Percentiles rank a stretch among this genome's conserved stretches.
These are phyloP conservation scores for Cheirogaleus major DNA, from an alignment of 2,797 vertebrate genomes.

Conservation along the genomic window DNA sequence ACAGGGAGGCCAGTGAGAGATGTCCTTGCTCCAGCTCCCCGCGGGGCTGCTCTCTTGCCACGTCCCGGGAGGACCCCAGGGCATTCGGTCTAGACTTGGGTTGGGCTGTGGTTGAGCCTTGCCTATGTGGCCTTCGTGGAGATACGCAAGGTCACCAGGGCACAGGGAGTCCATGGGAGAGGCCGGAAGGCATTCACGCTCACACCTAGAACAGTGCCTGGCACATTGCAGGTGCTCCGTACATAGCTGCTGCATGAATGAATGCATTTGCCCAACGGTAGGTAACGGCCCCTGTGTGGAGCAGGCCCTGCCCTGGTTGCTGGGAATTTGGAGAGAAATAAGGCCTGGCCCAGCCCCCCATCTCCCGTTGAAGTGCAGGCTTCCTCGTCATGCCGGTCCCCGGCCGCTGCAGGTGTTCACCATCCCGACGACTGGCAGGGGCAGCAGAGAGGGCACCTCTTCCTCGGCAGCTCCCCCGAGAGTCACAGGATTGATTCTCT, in stretches of 20 bases:
- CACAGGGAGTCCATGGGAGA: neutral
- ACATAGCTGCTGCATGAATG: neutral
- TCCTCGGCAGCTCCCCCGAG: neutral
- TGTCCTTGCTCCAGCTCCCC: neutral
- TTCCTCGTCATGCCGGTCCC: neutral
- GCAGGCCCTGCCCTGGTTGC: neutral
- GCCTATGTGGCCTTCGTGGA: neutral
- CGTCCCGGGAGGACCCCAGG: neutral
- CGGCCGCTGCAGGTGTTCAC: neutral
- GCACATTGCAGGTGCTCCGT: neutral
- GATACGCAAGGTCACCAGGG: neutral
- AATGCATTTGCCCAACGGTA: neutral
- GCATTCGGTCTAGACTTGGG: neutral
- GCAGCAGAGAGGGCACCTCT: neutral
- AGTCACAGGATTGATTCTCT: neutral
- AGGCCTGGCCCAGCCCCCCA: neutral
- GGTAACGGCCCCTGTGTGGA: too few species aligned
- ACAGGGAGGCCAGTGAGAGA: neutral
- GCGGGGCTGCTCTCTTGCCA: neutral
- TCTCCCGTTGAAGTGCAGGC: neutral
- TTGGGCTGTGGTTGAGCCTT: neutral
- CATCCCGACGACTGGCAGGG: neutral
- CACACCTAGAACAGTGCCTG: neutral
- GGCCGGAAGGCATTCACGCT: rapidly evolving
- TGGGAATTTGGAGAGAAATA: neutral